These are phyloP conservation scores for Musca vetustissima DNA, from an alignment of 1,140 invertebrate genomes.

Conservation along the genomic window DNA sequence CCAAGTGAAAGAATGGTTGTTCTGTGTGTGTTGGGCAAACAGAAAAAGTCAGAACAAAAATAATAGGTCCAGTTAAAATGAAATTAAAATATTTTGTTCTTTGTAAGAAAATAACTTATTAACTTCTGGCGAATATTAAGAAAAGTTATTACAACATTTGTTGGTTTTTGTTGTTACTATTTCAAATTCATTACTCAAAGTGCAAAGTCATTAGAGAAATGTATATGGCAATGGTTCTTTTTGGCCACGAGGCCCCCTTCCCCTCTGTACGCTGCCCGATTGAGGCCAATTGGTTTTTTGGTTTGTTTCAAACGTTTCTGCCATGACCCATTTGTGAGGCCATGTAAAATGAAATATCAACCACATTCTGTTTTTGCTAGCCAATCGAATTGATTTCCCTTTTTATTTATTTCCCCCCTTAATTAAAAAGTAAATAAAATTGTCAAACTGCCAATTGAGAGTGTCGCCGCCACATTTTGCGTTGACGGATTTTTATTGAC, in stretches of 20 bases:
- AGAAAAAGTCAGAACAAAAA: slow-evolving; percentile 12
- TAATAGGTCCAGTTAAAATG: background rate
- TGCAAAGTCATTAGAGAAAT: too few relatives aligned
- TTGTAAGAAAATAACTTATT: background rate
- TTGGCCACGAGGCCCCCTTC: too few relatives aligned
- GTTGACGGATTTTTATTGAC: slow-evolving; percentile 4
- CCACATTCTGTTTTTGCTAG: background rate
- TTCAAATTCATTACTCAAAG: background rate
- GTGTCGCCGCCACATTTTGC: slow-evolving; percentile 4
- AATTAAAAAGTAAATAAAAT: slow-evolving; percentile 24
- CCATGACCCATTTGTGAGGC: too few relatives aligned
- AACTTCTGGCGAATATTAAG: background rate
- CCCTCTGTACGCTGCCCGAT: too few relatives aligned
- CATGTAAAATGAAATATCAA: too few relatives aligned
- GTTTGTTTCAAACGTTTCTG: too few relatives aligned
- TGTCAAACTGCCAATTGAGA: slow-evolving; percentile 10
- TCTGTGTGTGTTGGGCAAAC: too few relatives aligned
- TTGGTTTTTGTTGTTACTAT: background rate
- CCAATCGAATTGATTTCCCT: slow-evolving; percentile 13
- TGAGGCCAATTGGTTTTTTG: too few relatives aligned
- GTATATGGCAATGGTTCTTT: too few relatives aligned
- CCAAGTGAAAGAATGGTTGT: too few relatives aligned
- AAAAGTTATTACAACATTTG: background rate
- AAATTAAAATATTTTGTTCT: background rate
- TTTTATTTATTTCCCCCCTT: too few relatives aligned